These are phyloP conservation scores for Gymnoscopelus microlampas DNA, from an alignment of 2,797 vertebrate species.

Conservation along the genomic window DNA sequence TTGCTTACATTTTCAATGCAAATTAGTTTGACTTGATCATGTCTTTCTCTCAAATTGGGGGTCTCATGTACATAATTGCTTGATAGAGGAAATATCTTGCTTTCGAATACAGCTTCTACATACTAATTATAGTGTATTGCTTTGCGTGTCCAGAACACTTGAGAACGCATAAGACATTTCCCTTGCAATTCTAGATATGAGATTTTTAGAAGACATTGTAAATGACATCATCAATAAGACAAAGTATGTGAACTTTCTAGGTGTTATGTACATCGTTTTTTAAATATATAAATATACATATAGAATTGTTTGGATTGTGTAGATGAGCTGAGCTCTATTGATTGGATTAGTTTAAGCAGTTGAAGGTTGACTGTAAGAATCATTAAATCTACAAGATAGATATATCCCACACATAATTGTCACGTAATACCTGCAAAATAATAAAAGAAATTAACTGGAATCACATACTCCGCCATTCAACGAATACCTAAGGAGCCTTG, in stretches of 20 bases:
- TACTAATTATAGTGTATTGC: slow-evolving; percentile 61
- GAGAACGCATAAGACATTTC: slow-evolving; percentile 60
- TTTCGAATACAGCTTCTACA: slow-evolving; percentile 60
- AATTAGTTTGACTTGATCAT: slow-evolving; percentile 51
- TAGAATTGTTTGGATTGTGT: slow-evolving; percentile 63
- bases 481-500: slow-evolving; percentile 39
- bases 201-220: slow-evolving; percentile 78
- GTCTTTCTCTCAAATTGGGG: slow-evolving; percentile 46
- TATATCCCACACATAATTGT: slow-evolving; percentile 29
- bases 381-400: slow-evolving; percentile 29
- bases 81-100: slow-evolving; percentile 46
- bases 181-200: slow-evolving; percentile 52
- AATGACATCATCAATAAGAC: slow-evolving; percentile 65
- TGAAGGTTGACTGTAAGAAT: slow-evolving; percentile 30
- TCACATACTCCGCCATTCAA: slow-evolving; percentile 42
- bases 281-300: slow-evolving; percentile 6
- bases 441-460: slow-evolving; percentile 59
- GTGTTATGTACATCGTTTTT: slow-evolving; percentile 69
- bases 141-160: slow-evolving; percentile 62
- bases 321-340: slow-evolving; percentile 64
- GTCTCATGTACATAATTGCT: slow-evolving; percentile 58
- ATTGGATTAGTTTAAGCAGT: slow-evolving; percentile 55
- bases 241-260: slow-evolving; percentile 71
- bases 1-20: slow-evolving; percentile 55
- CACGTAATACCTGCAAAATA: slow-evolving; percentile 41